Percentiles rank a stretch among this genome's conserved stretches.
phyloP scores from a whole-genome alignment of 2,888 invertebrate species.

The Drosophila melanosoma region DNA sequence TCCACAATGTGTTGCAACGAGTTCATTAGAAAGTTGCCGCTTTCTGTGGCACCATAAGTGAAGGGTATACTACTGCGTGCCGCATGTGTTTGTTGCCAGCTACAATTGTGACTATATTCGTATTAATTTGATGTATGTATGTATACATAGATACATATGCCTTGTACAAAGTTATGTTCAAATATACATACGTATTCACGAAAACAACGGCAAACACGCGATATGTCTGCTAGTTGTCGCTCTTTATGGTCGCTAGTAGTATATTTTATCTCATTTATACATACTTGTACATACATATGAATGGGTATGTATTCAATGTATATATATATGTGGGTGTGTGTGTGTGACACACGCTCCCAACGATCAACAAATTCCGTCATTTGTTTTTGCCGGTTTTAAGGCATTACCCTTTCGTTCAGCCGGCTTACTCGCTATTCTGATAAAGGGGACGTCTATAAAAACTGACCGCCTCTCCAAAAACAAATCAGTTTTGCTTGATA shows the following conservation, averaged over 20 bases:
- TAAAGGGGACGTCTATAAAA: slow-evolving; percentile 61
- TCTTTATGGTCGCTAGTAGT: slow-evolving; percentile 26
- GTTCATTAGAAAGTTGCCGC: slow-evolving; percentile 72
- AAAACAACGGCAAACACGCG: slow-evolving; percentile 46
- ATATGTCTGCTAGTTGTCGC: slow-evolving; percentile 15
- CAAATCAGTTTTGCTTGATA: slow-evolving; percentile 58
- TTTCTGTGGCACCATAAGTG: slow-evolving; percentile 52
- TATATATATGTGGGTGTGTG: background rate
- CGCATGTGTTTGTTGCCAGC: slow-evolving; percentile 12
- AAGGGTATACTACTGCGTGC: slow-evolving; percentile 18
- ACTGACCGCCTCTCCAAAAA: slow-evolving; percentile 34
- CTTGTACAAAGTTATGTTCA: background rate
- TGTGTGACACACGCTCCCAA: slow-evolving; percentile 9
- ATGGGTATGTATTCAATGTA: background rate
- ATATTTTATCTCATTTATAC: background rate
- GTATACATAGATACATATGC: background rate
- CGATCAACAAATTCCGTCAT: slow-evolving; percentile 3
- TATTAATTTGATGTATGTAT: slow-evolving; percentile 17
- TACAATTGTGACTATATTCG: slow-evolving; percentile 36
- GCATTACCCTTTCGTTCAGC: slow-evolving; percentile 28
- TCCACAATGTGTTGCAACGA: slow-evolving; percentile 36
- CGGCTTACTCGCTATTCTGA: slow-evolving; percentile 20
- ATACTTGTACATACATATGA: background rate
- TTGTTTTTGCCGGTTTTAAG: slow-evolving; percentile 44
- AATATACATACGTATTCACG: background rate